phyloP scores from a whole-genome alignment of 2,888 invertebrate genomes.

The Athripsodes cinereus region DNA sequence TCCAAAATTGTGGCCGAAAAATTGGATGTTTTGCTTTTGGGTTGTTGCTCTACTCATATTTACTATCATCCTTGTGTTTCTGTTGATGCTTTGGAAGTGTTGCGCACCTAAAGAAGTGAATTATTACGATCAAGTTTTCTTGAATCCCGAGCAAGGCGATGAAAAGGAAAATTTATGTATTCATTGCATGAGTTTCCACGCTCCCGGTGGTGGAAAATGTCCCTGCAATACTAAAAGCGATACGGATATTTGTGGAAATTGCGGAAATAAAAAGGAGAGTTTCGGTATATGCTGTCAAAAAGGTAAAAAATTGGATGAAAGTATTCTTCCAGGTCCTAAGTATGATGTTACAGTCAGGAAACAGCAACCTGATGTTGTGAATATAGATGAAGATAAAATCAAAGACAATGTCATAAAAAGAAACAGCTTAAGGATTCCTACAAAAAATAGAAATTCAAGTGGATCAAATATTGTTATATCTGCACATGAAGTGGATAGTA shows the following conservation, averaged over 20 bases:
- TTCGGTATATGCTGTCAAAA: slow-evolving; percentile 21
- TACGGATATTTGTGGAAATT: slow-evolving; percentile 11
- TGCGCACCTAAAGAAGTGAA: slow-evolving; percentile 7
- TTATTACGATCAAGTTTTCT: slow-evolving; percentile 20
- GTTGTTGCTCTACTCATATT: slow-evolving; percentile 17
- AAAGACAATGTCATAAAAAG: slow-evolving; percentile 6
- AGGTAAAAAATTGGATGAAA: slow-evolving; percentile 9
- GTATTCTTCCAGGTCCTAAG: slow-evolving; percentile 10
- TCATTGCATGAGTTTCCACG: slow-evolving; percentile 21
- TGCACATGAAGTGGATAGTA: slow-evolving; percentile 18
- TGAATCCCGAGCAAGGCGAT: slow-evolving; percentile 24
- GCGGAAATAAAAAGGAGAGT: slow-evolving; percentile 22
- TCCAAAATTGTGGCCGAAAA: slow-evolving; percentile 9
- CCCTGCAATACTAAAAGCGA: slow-evolving; percentile 11
- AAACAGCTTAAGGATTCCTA: slow-evolving; percentile 15
- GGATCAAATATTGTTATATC: slow-evolving; percentile 21
- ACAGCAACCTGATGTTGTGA: slow-evolving; percentile 18
- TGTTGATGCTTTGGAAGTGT: slow-evolving; percentile 20
- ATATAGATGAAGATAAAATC: slow-evolving; percentile 1
- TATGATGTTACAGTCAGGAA: slow-evolving; percentile 20
- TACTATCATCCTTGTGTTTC: slow-evolving; percentile 16
- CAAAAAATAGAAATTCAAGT: slow-evolving; percentile 13
- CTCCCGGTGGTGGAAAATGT: slow-evolving; percentile 14
- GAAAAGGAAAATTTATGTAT: slow-evolving; percentile 21
- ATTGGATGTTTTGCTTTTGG: slow-evolving; percentile 19